Evolutionary conservation across 2,888 invertebrate genomes (phyloP).

Genomic region (Melanotus villosus): DNA sequence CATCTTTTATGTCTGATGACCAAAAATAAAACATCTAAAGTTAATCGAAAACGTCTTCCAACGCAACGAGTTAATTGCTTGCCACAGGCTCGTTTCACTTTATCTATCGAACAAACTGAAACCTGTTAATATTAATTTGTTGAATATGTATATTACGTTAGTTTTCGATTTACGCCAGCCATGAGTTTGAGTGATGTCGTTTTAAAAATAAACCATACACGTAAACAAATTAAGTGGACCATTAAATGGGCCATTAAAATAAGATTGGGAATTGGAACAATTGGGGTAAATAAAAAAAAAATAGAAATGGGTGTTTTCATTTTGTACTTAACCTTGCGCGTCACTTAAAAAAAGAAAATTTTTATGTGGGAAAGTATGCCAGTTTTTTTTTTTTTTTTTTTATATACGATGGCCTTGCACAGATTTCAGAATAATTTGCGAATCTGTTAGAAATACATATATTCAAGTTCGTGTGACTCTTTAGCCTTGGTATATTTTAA

Average conservation of each 20-base stretch:
- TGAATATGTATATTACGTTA: too few relatives aligned
- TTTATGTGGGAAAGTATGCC: background rate
- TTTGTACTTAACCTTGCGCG: background rate
- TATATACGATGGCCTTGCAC: too few relatives aligned
- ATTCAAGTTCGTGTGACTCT: too few relatives aligned
- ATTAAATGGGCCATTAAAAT: constrained; percentile 7
- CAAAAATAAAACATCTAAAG: constrained; percentile 11
- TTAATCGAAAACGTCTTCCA: background rate
- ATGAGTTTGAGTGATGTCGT: background rate
- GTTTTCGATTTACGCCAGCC: background rate
- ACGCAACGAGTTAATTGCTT: constrained; percentile 2
- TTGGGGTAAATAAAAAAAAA: constrained; percentile 15
- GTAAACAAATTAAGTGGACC: constrained; percentile 6
- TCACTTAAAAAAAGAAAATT: background rate
- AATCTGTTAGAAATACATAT: too few relatives aligned
- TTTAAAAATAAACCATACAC: constrained; percentile 1
- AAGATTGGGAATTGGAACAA: constrained; percentile 13
- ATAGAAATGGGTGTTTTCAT: background rate
- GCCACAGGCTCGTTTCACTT: background rate
- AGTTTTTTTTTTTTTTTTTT: background rate
- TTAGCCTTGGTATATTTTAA: too few relatives aligned
- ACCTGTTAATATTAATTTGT: background rate
- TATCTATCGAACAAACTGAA: background rate
- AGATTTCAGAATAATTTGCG: too few relatives aligned
- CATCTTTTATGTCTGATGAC: background rate